A percentile compares a stretch with the other conserved stretches of the same genome.
These are phyloP conservation scores for Caenorhabditis macrosperma DNA, from an alignment of 2,888 invertebrate genomes.

Conservation along the genomic window DNA sequence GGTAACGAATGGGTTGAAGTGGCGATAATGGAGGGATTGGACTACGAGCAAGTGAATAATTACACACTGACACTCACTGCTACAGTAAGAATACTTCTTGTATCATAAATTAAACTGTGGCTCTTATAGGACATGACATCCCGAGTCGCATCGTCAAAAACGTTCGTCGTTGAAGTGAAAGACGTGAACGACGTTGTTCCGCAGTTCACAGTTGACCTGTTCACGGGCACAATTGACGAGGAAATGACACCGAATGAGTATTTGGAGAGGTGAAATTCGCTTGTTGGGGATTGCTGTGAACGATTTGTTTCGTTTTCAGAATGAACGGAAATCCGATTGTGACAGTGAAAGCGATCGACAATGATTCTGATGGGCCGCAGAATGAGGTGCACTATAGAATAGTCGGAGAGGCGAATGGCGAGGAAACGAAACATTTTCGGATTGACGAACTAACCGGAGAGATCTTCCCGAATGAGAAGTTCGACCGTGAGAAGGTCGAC, in stretches of 20 bases:
- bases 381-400: constrained; percentile 77
- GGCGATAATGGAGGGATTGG: constrained; percentile 76
- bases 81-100: constrained; percentile 67
- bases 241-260: constrained; percentile 77
- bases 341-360: constrained; percentile 74
- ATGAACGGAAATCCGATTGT: constrained; percentile 69
- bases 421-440: constrained; percentile 84
- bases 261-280: constrained; percentile 62
- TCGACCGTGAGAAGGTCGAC: constrained; percentile 95
- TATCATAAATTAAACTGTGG: background rate
- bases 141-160: constrained; percentile 86
- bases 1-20: constrained; percentile 71
- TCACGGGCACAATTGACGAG: constrained; percentile 78
- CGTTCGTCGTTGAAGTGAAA: constrained; percentile 94
- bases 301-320: constrained; percentile 30
- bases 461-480: constrained; percentile 81
- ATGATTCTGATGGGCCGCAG: constrained; percentile 74
- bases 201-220: constrained; percentile 78
- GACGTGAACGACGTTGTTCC: constrained; percentile 93
- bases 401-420: constrained; percentile 68
- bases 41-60: constrained; percentile 76
- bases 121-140: constrained; percentile 73
- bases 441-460: constrained; percentile 96
- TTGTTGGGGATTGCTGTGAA: background rate
- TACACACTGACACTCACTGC: constrained; percentile 79